Percentiles rank a stretch among this genome's conserved stretches.
Evolutionary conservation across 1,140 invertebrate genomes (phyloP).

Genomic region (Heliothis virescens): DNA sequence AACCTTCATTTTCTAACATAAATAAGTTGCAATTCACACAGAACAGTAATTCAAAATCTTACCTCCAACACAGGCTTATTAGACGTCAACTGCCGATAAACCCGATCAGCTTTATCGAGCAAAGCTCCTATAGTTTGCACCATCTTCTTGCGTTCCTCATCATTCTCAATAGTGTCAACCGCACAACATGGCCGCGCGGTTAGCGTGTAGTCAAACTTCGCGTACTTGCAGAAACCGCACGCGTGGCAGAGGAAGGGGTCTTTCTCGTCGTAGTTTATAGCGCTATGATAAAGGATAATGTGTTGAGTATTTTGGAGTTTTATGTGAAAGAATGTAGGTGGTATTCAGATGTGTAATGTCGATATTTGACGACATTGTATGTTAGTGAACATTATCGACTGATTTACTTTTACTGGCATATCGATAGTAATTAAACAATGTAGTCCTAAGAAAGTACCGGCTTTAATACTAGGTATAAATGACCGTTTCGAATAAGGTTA

Average conservation of each 20-base stretch:
- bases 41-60: not conserved
- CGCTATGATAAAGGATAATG: constrained; percentile 84
- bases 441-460: too few relatives aligned
- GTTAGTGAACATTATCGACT: too few relatives aligned
- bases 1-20: too few relatives aligned
- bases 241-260: constrained; percentile 99
- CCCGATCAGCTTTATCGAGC: constrained; percentile 97
- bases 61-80: constrained; percentile 96
- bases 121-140: constrained; percentile 95
- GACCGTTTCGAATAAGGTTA: too few relatives aligned
- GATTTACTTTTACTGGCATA: too few relatives aligned
- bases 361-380: too few relatives aligned
- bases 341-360: too few relatives aligned
- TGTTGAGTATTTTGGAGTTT: too few relatives aligned
- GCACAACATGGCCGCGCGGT: constrained; percentile 96
- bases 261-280: constrained; percentile 99
- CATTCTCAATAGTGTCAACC: constrained; percentile 98
- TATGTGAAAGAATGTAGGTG: too few relatives aligned
- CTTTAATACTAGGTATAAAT: too few relatives aligned
- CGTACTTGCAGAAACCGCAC: constrained; percentile 99
- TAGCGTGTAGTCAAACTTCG: constrained; percentile 99
- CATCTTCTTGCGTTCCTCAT: constrained; percentile 98
- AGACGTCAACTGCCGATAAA: constrained; percentile 95
- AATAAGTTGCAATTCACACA: too few relatives aligned
- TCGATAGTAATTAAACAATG: too few relatives aligned